phyloP scores from a whole-genome alignment of 2,113 vertebrate genomes.

The Centrocercus urophasianus region DNA sequence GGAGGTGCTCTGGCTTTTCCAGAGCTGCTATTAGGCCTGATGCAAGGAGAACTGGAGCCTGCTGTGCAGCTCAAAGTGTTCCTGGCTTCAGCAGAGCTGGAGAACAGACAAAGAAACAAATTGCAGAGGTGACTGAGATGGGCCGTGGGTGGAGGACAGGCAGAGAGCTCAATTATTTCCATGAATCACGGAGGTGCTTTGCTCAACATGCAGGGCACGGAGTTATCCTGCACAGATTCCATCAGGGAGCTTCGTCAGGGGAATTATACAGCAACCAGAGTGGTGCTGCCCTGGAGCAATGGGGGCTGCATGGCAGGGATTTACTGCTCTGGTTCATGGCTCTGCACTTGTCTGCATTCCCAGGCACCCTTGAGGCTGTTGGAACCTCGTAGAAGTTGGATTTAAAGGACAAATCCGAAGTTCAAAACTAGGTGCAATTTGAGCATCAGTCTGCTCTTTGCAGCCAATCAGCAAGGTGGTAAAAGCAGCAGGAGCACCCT shows the following conservation, averaged over 20 bases:
- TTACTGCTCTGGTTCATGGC: neutral
- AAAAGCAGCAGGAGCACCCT: conserved; percentile 9
- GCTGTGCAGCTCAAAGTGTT: neutral
- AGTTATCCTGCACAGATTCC: fast-evolving
- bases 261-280: neutral
- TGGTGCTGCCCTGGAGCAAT: neutral
- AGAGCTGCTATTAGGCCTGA: neutral
- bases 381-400: neutral
- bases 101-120: neutral
- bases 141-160: neutral
- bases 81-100: neutral
- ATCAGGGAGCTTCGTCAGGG: fast-evolving
- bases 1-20: neutral
- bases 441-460: conserved; percentile 39
- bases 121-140: neutral
- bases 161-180: neutral
- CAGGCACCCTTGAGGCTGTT: neutral
- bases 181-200: neutral
- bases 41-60: neutral
- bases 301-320: neutral
- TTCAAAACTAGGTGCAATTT: conserved; percentile 17
- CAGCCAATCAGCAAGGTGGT: conserved; percentile 39
- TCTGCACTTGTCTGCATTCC: neutral
- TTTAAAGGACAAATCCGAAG: conserved; percentile 4
- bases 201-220: fast-evolving